Conservation (phyloP, 2,888 invertebrate genomes). For the Danaus chrysippus region DNA sequence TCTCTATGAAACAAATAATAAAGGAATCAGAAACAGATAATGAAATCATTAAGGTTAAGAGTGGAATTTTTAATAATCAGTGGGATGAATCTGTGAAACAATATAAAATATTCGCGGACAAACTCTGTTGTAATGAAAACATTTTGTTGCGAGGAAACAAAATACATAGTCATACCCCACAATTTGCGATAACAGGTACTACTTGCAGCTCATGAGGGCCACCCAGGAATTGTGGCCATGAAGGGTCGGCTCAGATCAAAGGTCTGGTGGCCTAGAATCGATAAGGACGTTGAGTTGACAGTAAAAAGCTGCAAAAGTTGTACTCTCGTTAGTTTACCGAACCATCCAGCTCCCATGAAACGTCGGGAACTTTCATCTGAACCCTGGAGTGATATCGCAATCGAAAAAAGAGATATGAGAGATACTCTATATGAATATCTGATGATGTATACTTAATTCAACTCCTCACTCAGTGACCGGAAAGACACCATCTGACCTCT, state of each 20-base stretch:
- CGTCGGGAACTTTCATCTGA: conserved; percentile 30
- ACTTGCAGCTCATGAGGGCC: conserved; percentile 40
- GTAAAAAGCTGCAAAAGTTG: conserved; percentile 30
- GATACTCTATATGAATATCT: conserved; percentile 14
- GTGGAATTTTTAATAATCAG: conserved; percentile 20
- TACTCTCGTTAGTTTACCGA: conserved; percentile 29
- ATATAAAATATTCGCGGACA: conserved; percentile 20
- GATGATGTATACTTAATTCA: conserved; percentile 21
- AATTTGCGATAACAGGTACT: conserved; percentile 26
- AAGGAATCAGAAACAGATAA: conserved; percentile 15
- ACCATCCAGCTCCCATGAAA: conserved; percentile 31
- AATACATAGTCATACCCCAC: conserved; percentile 34
- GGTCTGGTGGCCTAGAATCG: conserved; percentile 49
- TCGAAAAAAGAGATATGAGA: conserved; percentile 26
- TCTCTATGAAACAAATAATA: conserved; percentile 20
- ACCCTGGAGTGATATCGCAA: conserved; percentile 34
- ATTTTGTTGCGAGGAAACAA: conserved; percentile 28
- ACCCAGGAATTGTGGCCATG: conserved; percentile 47
- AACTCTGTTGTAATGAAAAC: conserved; percentile 23
- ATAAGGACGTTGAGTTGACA: conserved; percentile 34
- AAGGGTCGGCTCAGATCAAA: conserved; percentile 43
- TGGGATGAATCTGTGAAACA: conserved; percentile 23
- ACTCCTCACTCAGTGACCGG: conserved; percentile 42
- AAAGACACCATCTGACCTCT: conserved; percentile 34
- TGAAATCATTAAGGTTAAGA: conserved; percentile 20